phyloP scores from a whole-genome alignment of 2,888 invertebrate genomes.

The Mesoligia furuncula region DNA sequence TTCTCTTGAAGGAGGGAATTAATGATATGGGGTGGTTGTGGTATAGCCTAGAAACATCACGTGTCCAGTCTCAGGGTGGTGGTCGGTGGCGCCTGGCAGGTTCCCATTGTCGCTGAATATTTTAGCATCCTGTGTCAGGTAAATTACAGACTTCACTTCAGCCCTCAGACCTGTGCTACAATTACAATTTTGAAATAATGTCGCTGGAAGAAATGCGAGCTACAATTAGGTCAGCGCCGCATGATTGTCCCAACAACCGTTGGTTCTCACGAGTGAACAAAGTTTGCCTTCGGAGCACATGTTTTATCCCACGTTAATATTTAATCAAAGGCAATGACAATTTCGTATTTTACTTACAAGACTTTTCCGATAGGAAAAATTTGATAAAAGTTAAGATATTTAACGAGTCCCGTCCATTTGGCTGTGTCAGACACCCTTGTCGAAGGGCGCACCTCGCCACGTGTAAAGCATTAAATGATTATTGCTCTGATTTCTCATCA shows the following conservation, averaged over 20 bases:
- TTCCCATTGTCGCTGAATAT: constrained; percentile 86
- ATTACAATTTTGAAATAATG: constrained; percentile 81
- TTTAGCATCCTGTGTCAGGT: constrained; percentile 79
- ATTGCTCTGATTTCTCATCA: not conserved
- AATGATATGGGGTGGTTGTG: constrained; percentile 68
- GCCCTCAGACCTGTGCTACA: constrained; percentile 73
- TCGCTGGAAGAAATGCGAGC: constrained; percentile 72
- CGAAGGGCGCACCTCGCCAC: not conserved
- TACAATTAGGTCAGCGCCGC: constrained; percentile 81
- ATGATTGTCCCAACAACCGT: constrained; percentile 78
- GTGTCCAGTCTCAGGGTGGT: constrained; percentile 66
- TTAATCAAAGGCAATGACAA: constrained; percentile 51
- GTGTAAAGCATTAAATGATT: constrained; percentile 5
- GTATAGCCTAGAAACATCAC: constrained; percentile 61
- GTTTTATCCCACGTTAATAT: constrained; percentile 66
- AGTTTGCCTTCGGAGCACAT: constrained; percentile 66
- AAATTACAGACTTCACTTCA: constrained; percentile 84
- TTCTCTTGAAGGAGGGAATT: constrained; percentile 70
- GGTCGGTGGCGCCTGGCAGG: constrained; percentile 70
- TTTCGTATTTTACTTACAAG: constrained; percentile 9
- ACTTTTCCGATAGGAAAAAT: not conserved
- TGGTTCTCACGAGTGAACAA: constrained; percentile 75
- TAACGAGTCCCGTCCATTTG: not conserved
- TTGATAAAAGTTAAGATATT: not conserved
- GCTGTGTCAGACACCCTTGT: not conserved